These are phyloP conservation scores for Agrypnia vestita DNA, from an alignment of 1,140 invertebrate genomes.

Conservation along the genomic window DNA sequence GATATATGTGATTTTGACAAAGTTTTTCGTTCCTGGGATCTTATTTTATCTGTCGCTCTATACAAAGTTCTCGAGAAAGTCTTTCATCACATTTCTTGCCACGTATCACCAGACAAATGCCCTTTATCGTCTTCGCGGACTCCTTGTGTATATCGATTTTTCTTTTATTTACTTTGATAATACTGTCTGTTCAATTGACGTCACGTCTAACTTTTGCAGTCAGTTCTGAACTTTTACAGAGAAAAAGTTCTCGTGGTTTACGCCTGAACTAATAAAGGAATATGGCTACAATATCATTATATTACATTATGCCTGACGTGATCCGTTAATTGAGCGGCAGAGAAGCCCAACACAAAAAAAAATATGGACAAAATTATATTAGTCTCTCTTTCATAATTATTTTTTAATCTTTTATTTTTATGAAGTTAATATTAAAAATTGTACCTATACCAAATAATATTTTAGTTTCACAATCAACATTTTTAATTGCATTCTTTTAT, in stretches of 20 bases:
- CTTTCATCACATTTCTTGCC: constrained; percentile 57
- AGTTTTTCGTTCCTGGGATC: constrained; percentile 55
- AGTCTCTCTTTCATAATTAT: too few relatives aligned
- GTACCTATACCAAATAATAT: too few relatives aligned
- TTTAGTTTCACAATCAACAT: too few relatives aligned
- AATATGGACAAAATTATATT: background rate
- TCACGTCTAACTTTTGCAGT: constrained; percentile 38
- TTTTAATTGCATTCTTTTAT: too few relatives aligned
- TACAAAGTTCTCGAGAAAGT: constrained; percentile 51
- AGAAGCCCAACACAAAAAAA: background rate
- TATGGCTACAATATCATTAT: background rate
- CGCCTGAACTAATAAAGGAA: constrained; percentile 22
- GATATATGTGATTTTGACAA: constrained; percentile 60
- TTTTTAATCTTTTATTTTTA: too few relatives aligned
- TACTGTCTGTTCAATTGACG: constrained; percentile 37
- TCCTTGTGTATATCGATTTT: constrained; percentile 44
- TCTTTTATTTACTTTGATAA: constrained; percentile 56
- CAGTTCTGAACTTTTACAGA: background rate
- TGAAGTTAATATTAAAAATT: too few relatives aligned
- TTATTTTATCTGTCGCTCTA: constrained; percentile 47
- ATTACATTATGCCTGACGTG: background rate
- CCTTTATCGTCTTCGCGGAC: constrained; percentile 17
- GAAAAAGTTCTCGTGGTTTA: background rate
- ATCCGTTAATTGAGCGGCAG: background rate
- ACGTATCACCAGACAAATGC: constrained; percentile 55